Percentiles rank a stretch among this genome's conserved stretches.
phyloP scores from a whole-genome alignment of 2,797 vertebrate genomes.

The Tinamus major region DNA sequence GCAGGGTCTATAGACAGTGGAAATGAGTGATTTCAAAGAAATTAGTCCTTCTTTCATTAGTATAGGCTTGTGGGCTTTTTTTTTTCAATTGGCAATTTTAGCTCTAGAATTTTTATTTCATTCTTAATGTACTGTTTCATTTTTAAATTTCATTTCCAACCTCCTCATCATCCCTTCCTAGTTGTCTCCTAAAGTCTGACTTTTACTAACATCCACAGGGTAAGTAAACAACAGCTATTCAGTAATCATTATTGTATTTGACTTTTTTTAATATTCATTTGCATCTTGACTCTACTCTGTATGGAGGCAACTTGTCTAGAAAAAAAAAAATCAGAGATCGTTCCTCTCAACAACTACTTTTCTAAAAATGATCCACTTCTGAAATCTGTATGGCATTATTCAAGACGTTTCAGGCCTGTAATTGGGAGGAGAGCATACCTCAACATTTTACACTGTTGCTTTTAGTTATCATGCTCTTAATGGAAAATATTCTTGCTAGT shows the following conservation, averaged over 20 bases:
- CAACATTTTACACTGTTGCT: background rate
- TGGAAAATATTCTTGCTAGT: background rate
- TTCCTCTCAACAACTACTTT: background rate
- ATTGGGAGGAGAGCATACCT: background rate
- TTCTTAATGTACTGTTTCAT: background rate
- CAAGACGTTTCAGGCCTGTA: background rate
- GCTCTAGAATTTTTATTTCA: background rate
- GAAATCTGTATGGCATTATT: background rate
- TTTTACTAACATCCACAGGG: conserved; percentile 36
- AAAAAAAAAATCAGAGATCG: background rate
- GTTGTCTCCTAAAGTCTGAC: conserved; percentile 39
- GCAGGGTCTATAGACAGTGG: background rate
- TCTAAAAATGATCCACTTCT: background rate
- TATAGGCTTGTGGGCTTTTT: background rate
- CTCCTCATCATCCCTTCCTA: background rate
- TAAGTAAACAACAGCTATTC: conserved; percentile 63
- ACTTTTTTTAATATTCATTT: conserved; percentile 49
- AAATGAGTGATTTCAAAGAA: background rate
- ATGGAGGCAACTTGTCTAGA: conserved; percentile 34
- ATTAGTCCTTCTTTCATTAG: background rate
- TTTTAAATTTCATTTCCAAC: conserved; percentile 51
- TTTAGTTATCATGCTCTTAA: background rate
- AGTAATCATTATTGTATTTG: conserved; percentile 42
- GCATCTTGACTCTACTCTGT: conserved; percentile 23
- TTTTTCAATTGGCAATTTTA: conserved; percentile 45